These are phyloP conservation scores for Drosophila lutescens DNA, from an alignment of 2,888 invertebrate genomes.

Conservation along the genomic window DNA sequence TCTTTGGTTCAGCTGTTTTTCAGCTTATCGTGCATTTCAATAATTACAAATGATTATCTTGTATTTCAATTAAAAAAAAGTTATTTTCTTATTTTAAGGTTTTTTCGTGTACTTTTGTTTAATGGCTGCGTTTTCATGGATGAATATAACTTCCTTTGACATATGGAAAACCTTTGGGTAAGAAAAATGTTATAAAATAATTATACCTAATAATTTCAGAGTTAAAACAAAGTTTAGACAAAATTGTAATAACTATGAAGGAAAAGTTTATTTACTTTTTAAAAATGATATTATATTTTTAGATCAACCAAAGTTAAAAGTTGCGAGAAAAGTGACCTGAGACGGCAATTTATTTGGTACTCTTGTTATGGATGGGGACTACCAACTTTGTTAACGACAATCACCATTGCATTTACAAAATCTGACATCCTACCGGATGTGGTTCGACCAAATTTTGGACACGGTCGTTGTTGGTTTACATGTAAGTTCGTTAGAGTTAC, in stretches of 20 bases:
- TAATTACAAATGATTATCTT: background rate
- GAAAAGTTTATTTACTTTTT: too few species aligned
- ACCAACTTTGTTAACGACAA: constrained; percentile 86
- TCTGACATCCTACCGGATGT: constrained; percentile 84
- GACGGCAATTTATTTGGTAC: constrained; percentile 87
- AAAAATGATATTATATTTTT: constrained; percentile 5
- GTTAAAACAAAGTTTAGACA: too few species aligned
- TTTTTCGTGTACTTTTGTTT: constrained; percentile 89
- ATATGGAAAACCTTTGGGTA: constrained; percentile 93
- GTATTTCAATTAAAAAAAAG: too few species aligned
- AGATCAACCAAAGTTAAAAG: constrained; percentile 75
- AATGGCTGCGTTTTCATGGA: constrained; percentile 90
- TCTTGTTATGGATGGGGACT: constrained; percentile 90
- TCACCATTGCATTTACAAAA: constrained; percentile 86
- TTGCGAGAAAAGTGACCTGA: constrained; percentile 63
- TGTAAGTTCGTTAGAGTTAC: constrained; percentile 50
- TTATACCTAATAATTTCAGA: too few species aligned
- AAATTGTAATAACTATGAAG: too few species aligned
- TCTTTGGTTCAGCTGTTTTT: background rate
- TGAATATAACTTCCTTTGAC: constrained; percentile 92
- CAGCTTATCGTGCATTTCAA: background rate
- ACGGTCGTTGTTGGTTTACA: constrained; percentile 88
- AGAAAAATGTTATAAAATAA: constrained; percentile 45
- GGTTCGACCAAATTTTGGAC: constrained; percentile 87
- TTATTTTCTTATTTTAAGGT: constrained; percentile 84